These are phyloP conservation scores for Botrylloides violaceus DNA, from an alignment of 23 tunicate species.

Conservation along the genomic window DNA sequence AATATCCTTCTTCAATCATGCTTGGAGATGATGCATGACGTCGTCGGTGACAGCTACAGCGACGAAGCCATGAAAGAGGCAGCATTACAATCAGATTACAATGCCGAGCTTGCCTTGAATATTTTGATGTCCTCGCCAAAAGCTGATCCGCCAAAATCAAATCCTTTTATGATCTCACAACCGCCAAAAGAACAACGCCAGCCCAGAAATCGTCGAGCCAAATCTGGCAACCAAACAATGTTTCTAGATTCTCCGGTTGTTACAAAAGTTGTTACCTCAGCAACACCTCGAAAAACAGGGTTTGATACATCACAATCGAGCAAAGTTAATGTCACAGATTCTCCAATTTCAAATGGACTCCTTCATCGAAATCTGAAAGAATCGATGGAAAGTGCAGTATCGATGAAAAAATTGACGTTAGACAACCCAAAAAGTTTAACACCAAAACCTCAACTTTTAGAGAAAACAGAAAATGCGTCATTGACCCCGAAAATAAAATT, in stretches of 20 bases:
- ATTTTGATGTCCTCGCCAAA: conserved; percentile 36
- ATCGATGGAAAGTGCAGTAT: not conserved
- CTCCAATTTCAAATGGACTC: conserved; percentile 1
- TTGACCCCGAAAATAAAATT: conserved; percentile 14
- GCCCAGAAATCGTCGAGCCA: not conserved
- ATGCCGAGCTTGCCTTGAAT: conserved; percentile 63
- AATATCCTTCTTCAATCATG: conserved; percentile 22
- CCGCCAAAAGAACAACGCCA: conserved; percentile 22
- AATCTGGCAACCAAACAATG: not conserved
- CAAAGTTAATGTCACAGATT: not conserved
- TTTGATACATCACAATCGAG: conserved; percentile 19
- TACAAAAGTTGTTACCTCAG: conserved; percentile 32
- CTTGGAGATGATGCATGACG: conserved; percentile 35
- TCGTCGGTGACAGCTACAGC: conserved; percentile 57
- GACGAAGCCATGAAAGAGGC: conserved; percentile 35
- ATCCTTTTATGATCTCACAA: not conserved
- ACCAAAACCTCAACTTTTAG: not conserved
- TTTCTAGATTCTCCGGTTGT: not conserved
- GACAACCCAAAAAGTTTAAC: conserved; percentile 1
- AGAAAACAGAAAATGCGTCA: conserved; percentile 9
- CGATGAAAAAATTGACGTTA: not conserved
- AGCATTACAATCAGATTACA: conserved; percentile 25
- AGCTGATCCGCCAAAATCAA: not conserved
- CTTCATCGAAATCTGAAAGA: not conserved
- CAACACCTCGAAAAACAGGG: conserved; percentile 63